A percentile compares a stretch with the other conserved stretches of the same genome.
phyloP scores from a whole-genome alignment of 2,113 vertebrate species.

The Genyomyrus donnyi region DNA sequence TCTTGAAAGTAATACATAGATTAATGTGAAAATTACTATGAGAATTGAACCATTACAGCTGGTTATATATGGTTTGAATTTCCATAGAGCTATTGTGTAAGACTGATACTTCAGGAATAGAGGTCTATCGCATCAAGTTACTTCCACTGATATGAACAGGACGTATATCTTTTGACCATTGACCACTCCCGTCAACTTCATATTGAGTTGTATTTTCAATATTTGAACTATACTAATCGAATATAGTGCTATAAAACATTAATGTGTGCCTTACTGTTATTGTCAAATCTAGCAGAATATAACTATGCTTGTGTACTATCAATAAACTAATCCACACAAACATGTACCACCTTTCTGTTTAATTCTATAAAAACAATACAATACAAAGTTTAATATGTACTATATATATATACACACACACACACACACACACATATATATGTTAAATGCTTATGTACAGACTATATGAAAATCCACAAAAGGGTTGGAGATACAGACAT shows the following conservation, averaged over 20 bases:
- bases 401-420: conserved; percentile 20
- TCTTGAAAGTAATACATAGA: background rate
- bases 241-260: background rate
- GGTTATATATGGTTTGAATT: background rate
- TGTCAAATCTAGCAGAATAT: background rate
- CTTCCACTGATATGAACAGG: background rate
- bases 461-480: background rate
- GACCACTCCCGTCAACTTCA: background rate
- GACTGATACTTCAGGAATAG: background rate
- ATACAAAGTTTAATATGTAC: conserved; percentile 27
- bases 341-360: conserved; percentile 20
- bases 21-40: conserved; percentile 2
- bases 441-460: background rate
- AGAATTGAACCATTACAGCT: background rate
- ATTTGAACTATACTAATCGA: background rate
- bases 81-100: background rate
- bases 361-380: conserved; percentile 48
- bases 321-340: background rate
- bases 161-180: background rate
- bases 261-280: background rate
- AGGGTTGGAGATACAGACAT: background rate
- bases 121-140: background rate
- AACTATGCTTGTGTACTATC: background rate
- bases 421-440: too few relatives aligned
- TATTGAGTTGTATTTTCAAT: background rate